Evolutionary conservation across 2,113 vertebrate species (phyloP).

Genomic region (Poecilia latipinna): DNA sequence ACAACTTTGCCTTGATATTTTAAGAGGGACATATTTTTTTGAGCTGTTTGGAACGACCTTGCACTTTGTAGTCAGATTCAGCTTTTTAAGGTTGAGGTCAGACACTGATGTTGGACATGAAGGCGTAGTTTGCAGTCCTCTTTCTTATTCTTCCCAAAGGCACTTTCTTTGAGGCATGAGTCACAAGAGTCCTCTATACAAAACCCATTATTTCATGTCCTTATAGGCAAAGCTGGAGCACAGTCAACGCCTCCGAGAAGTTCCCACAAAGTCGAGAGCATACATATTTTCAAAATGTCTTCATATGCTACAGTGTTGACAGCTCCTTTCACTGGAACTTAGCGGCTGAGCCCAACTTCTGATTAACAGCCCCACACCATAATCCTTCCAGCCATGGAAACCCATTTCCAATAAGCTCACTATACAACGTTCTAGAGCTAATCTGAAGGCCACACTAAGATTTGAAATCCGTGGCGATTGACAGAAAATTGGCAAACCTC

Average conservation of each 20-base stretch:
- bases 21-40: not conserved
- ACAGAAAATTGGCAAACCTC: not conserved
- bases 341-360: not conserved
- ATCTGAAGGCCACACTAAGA: too few species aligned
- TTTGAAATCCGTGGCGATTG: not conserved
- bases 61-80: not conserved
- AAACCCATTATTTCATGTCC: too few species aligned
- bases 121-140: not conserved
- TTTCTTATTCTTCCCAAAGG: not conserved
- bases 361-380: not conserved
- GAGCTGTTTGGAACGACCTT: not conserved
- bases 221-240: not conserved
- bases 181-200: not conserved
- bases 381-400: too few species aligned
- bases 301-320: not conserved
- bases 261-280: not conserved
- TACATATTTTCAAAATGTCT: not conserved
- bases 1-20: not conserved
- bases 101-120: not conserved
- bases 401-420: not conserved
- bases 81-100: not conserved
- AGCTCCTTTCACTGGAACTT: not conserved
- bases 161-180: too few species aligned
- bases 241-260: not conserved
- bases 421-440: too few species aligned